These are phyloP conservation scores for Erpobdella octoculata DNA, from an alignment of 2,888 invertebrate species.

Conservation along the genomic window DNA sequence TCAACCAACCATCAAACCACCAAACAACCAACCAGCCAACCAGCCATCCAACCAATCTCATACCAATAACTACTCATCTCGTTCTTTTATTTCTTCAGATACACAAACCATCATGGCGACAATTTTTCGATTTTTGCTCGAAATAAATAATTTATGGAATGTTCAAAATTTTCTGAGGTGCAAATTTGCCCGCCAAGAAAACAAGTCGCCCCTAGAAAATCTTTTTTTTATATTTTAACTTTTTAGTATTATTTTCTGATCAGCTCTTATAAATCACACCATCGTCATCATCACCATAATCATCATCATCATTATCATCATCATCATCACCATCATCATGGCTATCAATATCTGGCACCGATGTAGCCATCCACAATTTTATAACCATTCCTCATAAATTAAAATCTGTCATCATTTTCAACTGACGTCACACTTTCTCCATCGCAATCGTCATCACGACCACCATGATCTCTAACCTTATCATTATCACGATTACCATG, in stretches of 20 bases:
- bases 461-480: neutral
- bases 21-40: neutral
- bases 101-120: no score
- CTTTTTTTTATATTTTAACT: no score
- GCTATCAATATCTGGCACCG: neutral
- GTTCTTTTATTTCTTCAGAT: no score
- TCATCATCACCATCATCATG: conserved; percentile 12
- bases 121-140: no score
- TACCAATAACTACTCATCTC: neutral
- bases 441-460: neutral
- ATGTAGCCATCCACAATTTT: no score
- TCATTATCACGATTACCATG: neutral
- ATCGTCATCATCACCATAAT: conserved; percentile 10
- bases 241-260: neutral
- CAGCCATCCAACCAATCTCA: no score
- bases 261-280: neutral
- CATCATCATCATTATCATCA: conserved; percentile 14
- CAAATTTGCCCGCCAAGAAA: no score
- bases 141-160: no score
- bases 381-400: no score
- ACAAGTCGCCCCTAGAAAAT: no score
- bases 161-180: no score
- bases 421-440: neutral
- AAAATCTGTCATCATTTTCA: neutral
- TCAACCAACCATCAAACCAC: neutral